A percentile compares a stretch with the other conserved stretches of the same genome.
These are phyloP conservation scores for Noctua janthina DNA, from an alignment of 2,888 invertebrate genomes.

Conservation along the genomic window DNA sequence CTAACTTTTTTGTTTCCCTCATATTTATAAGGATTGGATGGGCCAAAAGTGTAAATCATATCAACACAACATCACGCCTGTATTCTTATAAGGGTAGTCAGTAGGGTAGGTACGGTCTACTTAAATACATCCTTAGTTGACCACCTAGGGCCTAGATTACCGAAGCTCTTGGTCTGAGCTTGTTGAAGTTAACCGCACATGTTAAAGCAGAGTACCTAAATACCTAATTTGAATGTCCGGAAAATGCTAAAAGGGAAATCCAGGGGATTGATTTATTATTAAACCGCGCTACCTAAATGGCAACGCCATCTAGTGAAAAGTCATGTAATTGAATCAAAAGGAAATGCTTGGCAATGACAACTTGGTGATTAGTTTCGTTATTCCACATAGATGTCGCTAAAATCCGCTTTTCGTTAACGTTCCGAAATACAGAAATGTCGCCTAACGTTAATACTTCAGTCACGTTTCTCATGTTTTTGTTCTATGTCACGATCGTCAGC, in stretches of 20 bases:
- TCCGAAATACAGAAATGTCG: conserved; percentile 22
- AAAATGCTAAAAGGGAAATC: background rate
- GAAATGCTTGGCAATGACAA: background rate
- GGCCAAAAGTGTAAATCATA: background rate
- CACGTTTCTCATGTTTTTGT: background rate
- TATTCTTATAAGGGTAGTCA: background rate
- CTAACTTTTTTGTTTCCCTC: too few relatives aligned
- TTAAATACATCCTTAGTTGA: background rate
- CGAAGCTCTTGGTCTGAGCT: background rate
- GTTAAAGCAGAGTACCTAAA: background rate
- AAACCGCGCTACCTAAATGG: background rate
- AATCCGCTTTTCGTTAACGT: conserved; percentile 18
- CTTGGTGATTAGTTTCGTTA: background rate
- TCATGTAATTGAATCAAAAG: background rate
- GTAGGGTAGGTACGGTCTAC: background rate
- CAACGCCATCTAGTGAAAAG: conserved; percentile 28
- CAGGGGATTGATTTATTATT: background rate
- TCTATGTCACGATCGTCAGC: background rate
- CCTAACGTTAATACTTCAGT: background rate
- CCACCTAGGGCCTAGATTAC: background rate
- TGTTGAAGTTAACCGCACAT: background rate
- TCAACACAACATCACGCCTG: background rate
- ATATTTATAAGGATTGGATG: background rate
- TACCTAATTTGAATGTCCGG: too few relatives aligned
- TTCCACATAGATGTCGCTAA: conserved; percentile 42